Percentiles rank a stretch among this genome's conserved stretches.
Evolutionary conservation across 2,113 vertebrate species (phyloP).

Genomic region (Saccopteryx leptura): DNA sequence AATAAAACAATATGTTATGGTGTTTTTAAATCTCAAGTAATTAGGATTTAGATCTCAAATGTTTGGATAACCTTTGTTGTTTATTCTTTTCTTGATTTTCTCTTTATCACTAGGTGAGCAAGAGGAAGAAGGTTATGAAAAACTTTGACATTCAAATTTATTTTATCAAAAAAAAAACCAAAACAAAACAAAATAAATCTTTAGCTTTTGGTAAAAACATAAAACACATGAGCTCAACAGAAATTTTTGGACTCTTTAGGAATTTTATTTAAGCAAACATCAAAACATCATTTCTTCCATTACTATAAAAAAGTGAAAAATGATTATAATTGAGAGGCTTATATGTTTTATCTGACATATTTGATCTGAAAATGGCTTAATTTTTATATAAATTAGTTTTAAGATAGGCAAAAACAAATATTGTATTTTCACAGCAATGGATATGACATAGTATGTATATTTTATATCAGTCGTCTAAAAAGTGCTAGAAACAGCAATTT

Average conservation of each 20-base stretch:
- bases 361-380: background rate
- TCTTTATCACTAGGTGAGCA: background rate
- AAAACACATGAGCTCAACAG: background rate
- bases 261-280: constrained; percentile 31
- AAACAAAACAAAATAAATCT: background rate
- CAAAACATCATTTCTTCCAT: background rate
- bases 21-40: background rate
- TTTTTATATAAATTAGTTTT: constrained; percentile 46
- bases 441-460: background rate
- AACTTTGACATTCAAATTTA: background rate
- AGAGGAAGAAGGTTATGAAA: background rate
- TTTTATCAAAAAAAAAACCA: background rate
- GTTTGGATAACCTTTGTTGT: background rate
- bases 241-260: background rate
- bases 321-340: background rate
- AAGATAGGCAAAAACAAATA: constrained; percentile 33
- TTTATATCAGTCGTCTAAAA: constrained; percentile 61
- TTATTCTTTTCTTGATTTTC: background rate
- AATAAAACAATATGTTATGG: background rate
- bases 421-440: background rate
- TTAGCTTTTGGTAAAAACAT: background rate
- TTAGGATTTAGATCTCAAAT: background rate
- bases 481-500: constrained; percentile 56
- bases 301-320: constrained; percentile 9
- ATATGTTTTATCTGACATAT: background rate